A percentile compares a stretch with the other conserved stretches of the same genome.
Conservation (phyloP, 2,888 invertebrate genomes). For the Leucoptera coffeella region DNA sequence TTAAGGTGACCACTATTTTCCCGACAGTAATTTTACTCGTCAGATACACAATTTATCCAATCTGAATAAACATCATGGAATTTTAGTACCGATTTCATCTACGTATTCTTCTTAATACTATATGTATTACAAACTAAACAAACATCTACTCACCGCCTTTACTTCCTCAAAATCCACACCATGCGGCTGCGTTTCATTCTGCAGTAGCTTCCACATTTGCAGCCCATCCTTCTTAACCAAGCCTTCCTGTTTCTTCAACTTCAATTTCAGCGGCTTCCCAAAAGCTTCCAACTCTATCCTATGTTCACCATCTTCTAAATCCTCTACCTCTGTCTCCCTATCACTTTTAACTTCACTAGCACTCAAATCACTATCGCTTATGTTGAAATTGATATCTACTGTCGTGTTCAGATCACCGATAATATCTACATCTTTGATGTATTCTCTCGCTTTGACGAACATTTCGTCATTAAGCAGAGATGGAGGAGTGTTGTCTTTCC, state of each 20-base stretch:
- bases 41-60: too few relatives aligned
- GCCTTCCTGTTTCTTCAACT: slow-evolving; percentile 69
- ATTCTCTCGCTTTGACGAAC: slow-evolving; percentile 27
- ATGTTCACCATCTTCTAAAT: slow-evolving; percentile 47
- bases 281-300: slow-evolving; percentile 74
- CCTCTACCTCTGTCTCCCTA: slow-evolving; percentile 21
- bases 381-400: slow-evolving; percentile 33
- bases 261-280: slow-evolving; percentile 68
- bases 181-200: slow-evolving; percentile 70
- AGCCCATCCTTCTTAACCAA: slow-evolving; percentile 70
- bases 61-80: too few relatives aligned
- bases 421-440: slow-evolving; percentile 33
- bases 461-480: slow-evolving; percentile 39
- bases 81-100: too few relatives aligned
- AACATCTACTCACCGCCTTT: slow-evolving; percentile 60
- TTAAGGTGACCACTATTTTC: too few relatives aligned
- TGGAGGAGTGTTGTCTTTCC: slow-evolving; percentile 25
- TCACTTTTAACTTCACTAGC: slow-evolving; percentile 15
- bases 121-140: neutral
- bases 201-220: slow-evolving; percentile 76
- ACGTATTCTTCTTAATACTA: neutral
- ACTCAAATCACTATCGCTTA: slow-evolving; percentile 16
- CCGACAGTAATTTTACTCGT: too few relatives aligned
- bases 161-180: slow-evolving; percentile 76
- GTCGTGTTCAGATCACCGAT: slow-evolving; percentile 37